phyloP scores from a whole-genome alignment of 2,797 vertebrate genomes.

The Pipistrellus pygmaeus region DNA sequence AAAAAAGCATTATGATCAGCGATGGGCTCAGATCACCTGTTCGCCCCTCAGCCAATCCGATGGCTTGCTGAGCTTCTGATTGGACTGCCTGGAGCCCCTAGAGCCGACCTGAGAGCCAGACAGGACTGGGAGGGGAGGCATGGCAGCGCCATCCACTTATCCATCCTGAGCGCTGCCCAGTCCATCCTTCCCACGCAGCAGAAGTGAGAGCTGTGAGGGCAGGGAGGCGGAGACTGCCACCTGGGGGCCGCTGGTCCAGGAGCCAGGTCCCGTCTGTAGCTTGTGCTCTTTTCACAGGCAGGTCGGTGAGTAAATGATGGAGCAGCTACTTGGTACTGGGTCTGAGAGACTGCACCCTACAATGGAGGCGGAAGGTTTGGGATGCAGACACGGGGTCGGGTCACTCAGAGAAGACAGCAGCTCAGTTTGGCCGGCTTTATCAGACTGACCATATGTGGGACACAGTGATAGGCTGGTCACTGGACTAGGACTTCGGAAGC shows the following conservation, averaged over 20 bases:
- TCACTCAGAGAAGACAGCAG: background rate
- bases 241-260: background rate
- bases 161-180: background rate
- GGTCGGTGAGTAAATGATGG: background rate
- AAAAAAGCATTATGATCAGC: background rate
- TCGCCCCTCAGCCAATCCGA: background rate
- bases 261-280: background rate
- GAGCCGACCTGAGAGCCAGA: background rate
- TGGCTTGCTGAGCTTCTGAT: background rate
- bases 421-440: background rate
- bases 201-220: background rate
- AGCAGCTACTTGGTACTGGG: background rate
- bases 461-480: too few species aligned
- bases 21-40: background rate
- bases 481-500: fast-evolving
- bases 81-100: background rate
- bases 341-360: background rate
- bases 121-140: background rate
- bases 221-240: background rate
- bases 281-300: background rate
- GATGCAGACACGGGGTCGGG: background rate
- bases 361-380: background rate
- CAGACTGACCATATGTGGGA: background rate
- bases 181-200: background rate
- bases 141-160: background rate